phyloP scores from a whole-genome alignment of 2,113 vertebrate genomes.

The Oncorhynchus mykiss region DNA sequence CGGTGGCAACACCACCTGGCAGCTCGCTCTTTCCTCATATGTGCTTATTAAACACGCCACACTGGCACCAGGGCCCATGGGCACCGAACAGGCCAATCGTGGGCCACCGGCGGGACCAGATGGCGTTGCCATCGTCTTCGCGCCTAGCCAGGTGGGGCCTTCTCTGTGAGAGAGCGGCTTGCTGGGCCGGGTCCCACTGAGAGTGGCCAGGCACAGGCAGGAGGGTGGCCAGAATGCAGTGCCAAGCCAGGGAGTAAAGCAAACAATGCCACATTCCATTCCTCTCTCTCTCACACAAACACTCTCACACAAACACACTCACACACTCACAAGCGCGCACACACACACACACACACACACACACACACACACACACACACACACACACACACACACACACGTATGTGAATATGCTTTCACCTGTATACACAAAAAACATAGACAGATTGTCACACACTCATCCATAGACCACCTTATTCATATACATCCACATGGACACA shows the following conservation, averaged over 20 bases:
- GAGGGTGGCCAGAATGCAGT: constrained; percentile 20
- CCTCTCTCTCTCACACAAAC: neutral
- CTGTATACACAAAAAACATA: no score
- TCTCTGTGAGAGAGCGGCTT: constrained; percentile 46
- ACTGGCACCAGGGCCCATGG: constrained; percentile 49
- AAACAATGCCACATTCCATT: constrained; percentile 48
- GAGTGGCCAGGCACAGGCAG: constrained; percentile 30
- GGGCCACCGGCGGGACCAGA: constrained; percentile 68
- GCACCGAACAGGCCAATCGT: constrained; percentile 46
- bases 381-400: neutral
- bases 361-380: no score
- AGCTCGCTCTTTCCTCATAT: constrained; percentile 80
- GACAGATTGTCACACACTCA: neutral
- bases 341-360: no score
- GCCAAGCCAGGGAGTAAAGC: constrained; percentile 44
- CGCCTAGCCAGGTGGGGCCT: constrained; percentile 68
- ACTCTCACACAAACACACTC: neutral
- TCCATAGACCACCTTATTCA: neutral
- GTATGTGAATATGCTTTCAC: no score
- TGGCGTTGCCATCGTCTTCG: constrained; percentile 57
- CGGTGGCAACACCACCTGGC: constrained; percentile 74
- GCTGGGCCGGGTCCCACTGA: neutral
- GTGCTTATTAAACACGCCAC: constrained; percentile 75
- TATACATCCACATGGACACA: neutral
- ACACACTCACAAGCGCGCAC: neutral